Evolutionary conservation across 2,888 invertebrate genomes (phyloP).

Genomic region (Agrotis puta): DNA sequence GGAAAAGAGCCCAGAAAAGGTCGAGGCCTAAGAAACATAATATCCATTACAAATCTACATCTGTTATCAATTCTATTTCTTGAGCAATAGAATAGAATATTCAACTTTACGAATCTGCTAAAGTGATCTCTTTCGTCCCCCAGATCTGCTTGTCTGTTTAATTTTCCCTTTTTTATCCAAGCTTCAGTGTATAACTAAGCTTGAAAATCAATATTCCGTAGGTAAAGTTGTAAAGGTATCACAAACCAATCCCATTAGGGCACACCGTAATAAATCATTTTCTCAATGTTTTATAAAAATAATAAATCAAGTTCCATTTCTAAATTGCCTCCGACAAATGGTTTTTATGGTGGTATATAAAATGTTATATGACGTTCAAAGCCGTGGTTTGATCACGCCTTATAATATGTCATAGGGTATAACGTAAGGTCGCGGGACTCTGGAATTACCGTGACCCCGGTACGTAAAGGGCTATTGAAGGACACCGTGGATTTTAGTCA

Average conservation of each 20-base stretch:
- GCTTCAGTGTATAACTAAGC: background rate
- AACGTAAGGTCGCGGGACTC: too few relatives aligned
- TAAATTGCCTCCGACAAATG: constrained; percentile 42
- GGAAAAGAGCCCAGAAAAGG: too few relatives aligned
- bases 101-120: too few relatives aligned
- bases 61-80: too few relatives aligned
- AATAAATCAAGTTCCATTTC: constrained; percentile 39
- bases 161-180: background rate
- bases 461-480: too few relatives aligned
- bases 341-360: constrained; percentile 32
- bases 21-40: too few relatives aligned
- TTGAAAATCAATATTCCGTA: constrained; percentile 26
- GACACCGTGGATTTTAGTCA: too few relatives aligned
- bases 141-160: too few relatives aligned
- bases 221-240: constrained; percentile 4
- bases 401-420: background rate
- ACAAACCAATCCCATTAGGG: constrained; percentile 45
- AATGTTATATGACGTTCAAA: constrained; percentile 12
- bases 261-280: constrained; percentile 45
- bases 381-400: background rate
- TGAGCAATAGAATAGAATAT: too few relatives aligned
- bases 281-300: constrained; percentile 39
- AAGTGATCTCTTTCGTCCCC: too few relatives aligned
- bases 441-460: too few relatives aligned
- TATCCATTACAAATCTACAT: too few relatives aligned